Conservation (phyloP, 2,888 invertebrate genomes). For the Platerodrilus igneus region DNA sequence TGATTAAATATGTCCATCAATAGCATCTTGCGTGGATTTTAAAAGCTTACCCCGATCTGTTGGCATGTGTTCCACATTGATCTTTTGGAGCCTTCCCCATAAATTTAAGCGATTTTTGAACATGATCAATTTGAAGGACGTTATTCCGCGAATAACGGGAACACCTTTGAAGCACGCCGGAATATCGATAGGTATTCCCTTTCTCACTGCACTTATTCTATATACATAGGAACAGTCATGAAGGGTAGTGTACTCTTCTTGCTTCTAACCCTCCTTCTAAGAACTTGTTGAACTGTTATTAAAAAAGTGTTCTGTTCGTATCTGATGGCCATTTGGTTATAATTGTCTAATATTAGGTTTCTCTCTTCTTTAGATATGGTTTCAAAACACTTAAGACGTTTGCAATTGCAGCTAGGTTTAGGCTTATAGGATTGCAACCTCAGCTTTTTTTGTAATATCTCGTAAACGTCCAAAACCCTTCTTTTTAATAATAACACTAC, state of each 20-base stretch:
- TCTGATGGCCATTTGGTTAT: not conserved
- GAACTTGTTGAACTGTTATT: not conserved
- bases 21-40: not conserved
- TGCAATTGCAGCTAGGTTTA: conserved; percentile 8
- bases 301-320: conserved; percentile 6
- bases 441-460: too few species aligned
- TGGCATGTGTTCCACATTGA: not conserved
- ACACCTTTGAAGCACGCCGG: conserved; percentile 6
- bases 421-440: not conserved
- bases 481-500: too few species aligned
- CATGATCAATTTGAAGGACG: not conserved
- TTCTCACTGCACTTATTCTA: not conserved
- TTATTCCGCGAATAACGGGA: conserved; percentile 6
- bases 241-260: not conserved
- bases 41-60: not conserved
- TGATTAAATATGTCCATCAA: conserved; percentile 10
- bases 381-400: conserved; percentile 5
- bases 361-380: not conserved
- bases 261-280: not conserved
- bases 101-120: conserved; percentile 2
- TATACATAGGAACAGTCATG: not conserved
- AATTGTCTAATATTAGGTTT: not conserved
- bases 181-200: not conserved
- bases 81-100: conserved; percentile 2
- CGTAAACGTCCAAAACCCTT: too few species aligned